Base-by-base conservation (phyloP, 2,888 invertebrate species). In the Amphipoea oculea region DNA sequence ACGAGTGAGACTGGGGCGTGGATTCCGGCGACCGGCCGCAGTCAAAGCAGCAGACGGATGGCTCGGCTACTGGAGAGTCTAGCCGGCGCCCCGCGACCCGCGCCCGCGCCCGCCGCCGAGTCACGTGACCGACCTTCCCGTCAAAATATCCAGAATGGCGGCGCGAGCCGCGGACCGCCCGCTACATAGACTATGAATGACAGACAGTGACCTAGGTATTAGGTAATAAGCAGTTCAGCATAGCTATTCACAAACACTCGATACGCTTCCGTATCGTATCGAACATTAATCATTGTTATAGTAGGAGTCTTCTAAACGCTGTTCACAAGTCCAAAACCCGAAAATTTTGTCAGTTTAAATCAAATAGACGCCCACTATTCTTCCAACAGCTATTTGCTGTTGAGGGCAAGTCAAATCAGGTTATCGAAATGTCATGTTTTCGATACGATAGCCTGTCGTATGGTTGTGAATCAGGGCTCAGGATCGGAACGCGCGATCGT, bases 101-200 rank as follows among this genome's bases (percentile, higher is more conserved):
- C 92, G 88, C 95, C 89, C 91, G 87, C 91, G 87, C 89, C 92
- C 93, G 95, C 94, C 96, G 96, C 94, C 97, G 95, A 95, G 97
- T 98, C 98, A 98, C 98, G 98, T 98, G 98, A 98, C 97, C 98
- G 98, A 98, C 98, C 98, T 98, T 98, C 98, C 98, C 98, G 98
- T 98, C 98, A 98, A 98, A 98, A 98, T 98, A 98, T 97, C 97
- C 97, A 97, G 96, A 96, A 96, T 96, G 96, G 96, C 96, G 96
- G 95, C 96, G 95, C 95, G 94, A 94, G 94, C 93, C 94, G 92
- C 93, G 94, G 93, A 92, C 94, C 93, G 93, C 90, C 91, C 89
- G 90, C 66, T 75, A 36, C 94, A 96, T 87, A 94, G 93, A 95
- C n/a, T 87, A 92, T 6, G 45, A n/a, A 6, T 65, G 4, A 57